Base-by-base conservation (phyloP, 1,140 invertebrate genomes). In the Orchesella cincta region DNA sequence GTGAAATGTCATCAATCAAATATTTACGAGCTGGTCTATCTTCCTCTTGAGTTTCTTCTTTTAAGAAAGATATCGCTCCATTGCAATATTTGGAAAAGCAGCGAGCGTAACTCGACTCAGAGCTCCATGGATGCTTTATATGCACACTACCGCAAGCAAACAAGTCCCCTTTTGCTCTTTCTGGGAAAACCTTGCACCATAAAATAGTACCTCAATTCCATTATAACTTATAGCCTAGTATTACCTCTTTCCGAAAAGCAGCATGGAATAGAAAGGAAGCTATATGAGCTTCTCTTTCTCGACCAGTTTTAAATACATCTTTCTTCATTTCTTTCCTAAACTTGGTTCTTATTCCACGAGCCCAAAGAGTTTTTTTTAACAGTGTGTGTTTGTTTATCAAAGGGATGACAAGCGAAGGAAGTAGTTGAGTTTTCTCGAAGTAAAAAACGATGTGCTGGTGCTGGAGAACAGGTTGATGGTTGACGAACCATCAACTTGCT, bases 1-100 rank as follows among this genome's bases (percentile, higher is more conserved):
- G 70, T 77, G 71, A 73, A 77, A 77, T 77, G 76, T 70, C 70
- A 77, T 77, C 76, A 77, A 77, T 77, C 76, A 77, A 77, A 77
- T 77, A 77, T 77, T 77, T 77, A 77, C 76, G 71, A 73, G 76
- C 18, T 51, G 16, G 39, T 71, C 62, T 67, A 76, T 76, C 62
- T 67, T 67, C 62, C 31, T 67, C 62, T 33, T 67, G 28, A 67
- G 54, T 57, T 16, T 57, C 54, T 57, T 57, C 54, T 23, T 57
- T 57, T 57, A 23, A 57, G 54, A 57, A 23, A 57, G 54, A 23
- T 18, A 26, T 23, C 54, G 54, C 54, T 57, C 14, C 26, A 18
- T 57, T n/a, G 54, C 54, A 57, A 57, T 57, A 23, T 57, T 57
- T 57, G 54, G 54, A 57, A 57, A 57, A 8, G 12, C 3, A 57